These are phyloP conservation scores for Hyphantria cunea DNA, from an alignment of 1,140 invertebrate genomes.

Conservation along the genomic window DNA sequence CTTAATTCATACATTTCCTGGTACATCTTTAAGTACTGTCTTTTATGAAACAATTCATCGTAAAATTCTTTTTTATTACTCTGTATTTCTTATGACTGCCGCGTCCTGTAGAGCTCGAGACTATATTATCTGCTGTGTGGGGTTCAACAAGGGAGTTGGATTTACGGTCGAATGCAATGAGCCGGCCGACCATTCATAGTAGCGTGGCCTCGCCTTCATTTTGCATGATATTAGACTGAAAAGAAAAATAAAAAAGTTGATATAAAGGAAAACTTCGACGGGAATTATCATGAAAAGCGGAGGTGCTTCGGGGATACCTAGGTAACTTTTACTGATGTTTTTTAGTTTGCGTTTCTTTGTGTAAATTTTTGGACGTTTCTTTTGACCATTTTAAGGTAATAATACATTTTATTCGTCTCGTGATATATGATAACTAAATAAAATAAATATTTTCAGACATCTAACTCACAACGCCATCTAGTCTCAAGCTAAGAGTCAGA, in stretches of 20 bases:
- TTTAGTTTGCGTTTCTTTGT: conserved; percentile 22
- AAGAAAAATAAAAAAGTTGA: conserved; percentile 47
- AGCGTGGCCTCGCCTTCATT: conserved; percentile 48
- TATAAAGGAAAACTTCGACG: conserved; percentile 53
- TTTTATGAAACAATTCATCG: too few relatives aligned
- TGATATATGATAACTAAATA: too few relatives aligned
- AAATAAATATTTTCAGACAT: too few relatives aligned
- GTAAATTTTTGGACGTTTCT: conserved; percentile 16
- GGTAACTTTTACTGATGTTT: conserved; percentile 18
- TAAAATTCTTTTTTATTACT: neutral
- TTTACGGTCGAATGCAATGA: conserved; percentile 53
- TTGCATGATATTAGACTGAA: conserved; percentile 64
- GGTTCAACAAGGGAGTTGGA: conserved; percentile 38
- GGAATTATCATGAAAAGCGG: conserved; percentile 60
- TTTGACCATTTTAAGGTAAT: conserved; percentile 1
- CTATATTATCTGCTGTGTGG: conserved; percentile 6
- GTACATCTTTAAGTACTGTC: too few relatives aligned
- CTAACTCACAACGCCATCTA: too few relatives aligned
- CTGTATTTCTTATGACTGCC: neutral
- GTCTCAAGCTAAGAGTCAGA: too few relatives aligned
- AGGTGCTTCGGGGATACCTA: conserved; percentile 31
- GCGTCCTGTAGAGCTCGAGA: conserved; percentile 8
- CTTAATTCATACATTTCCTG: too few relatives aligned
- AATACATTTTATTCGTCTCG: neutral
- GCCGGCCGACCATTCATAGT: conserved; percentile 50